phyloP scores from a whole-genome alignment of 2,113 vertebrate genomes.

The Carlito syrichta region DNA sequence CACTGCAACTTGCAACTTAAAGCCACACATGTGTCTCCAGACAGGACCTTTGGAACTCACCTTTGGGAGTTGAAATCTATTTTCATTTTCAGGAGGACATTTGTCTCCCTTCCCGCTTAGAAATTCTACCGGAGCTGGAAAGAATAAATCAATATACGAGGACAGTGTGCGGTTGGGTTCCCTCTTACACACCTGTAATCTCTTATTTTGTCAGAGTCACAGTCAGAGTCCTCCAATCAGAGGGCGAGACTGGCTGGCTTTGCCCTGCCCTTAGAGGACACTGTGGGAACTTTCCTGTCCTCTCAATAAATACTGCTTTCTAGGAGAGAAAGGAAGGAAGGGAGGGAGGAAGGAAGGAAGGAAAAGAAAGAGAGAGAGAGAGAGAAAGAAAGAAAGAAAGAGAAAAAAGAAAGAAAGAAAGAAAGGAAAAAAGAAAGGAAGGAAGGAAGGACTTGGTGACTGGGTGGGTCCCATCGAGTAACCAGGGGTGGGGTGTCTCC shows the following conservation, averaged over 20 bases:
- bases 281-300: no score
- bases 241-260: not conserved
- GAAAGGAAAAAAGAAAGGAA: no score
- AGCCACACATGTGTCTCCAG: not conserved
- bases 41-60: not conserved
- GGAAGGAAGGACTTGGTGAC: not conserved
- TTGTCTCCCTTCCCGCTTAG: not conserved
- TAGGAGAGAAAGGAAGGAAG: no score
- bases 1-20: not conserved
- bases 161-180: not conserved
- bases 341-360: no score
- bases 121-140: slow-evolving; percentile 14
- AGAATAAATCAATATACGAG: not conserved
- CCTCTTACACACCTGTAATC: not conserved
- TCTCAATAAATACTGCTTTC: no score
- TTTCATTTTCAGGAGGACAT: slow-evolving; percentile 17
- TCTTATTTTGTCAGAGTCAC: not conserved
- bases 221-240: not conserved
- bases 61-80: not conserved
- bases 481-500: not conserved
- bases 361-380: no score
- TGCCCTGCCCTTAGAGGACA: not conserved
- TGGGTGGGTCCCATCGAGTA: not conserved
- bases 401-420: no score
- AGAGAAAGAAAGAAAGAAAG: no score